Evolutionary conservation across 2,797 vertebrate species (phyloP).

Genomic region (Oryzias dopingdopingensis): DNA sequence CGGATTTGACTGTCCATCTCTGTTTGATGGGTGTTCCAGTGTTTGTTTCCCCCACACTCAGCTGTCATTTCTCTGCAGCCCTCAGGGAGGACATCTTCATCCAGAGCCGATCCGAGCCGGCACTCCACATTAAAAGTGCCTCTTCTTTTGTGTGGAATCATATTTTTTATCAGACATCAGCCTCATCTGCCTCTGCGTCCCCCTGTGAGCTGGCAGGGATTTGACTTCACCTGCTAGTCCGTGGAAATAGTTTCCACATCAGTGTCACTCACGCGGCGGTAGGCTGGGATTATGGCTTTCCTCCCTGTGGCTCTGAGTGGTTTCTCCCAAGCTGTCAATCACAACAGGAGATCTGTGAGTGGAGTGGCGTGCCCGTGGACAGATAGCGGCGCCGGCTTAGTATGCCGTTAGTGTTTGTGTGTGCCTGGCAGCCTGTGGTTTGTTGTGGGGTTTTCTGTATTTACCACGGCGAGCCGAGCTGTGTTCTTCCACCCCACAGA

Average conservation of each 20-base stretch:
- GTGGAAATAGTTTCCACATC: slow-evolving; percentile 51
- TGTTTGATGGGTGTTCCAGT: no score
- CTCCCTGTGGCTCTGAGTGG: slow-evolving; percentile 36
- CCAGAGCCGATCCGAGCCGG: background rate
- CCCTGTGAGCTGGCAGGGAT: slow-evolving; percentile 3
- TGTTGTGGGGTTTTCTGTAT: slow-evolving; percentile 65
- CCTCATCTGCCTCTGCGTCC: background rate
- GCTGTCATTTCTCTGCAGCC: no score
- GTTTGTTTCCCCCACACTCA: no score
- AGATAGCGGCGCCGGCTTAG: slow-evolving; percentile 33
- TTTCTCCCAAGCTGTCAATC: slow-evolving; percentile 63
- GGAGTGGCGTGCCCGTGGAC: slow-evolving; percentile 30
- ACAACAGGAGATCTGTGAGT: slow-evolving; percentile 31
- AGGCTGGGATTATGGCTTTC: slow-evolving; percentile 40
- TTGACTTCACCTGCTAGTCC: slow-evolving; percentile 57
- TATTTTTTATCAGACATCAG: background rate
- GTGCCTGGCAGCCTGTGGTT: slow-evolving; percentile 62
- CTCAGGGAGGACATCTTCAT: background rate
- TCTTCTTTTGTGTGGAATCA: background rate
- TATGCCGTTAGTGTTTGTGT: slow-evolving; percentile 7
- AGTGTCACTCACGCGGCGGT: slow-evolving; percentile 52
- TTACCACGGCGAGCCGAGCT: slow-evolving; percentile 63
- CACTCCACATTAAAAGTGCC: background rate
- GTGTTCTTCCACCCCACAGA: slow-evolving; percentile 55
- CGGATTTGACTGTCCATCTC: no score